These are phyloP conservation scores for Fregata magnificens DNA, from an alignment of 2,113 vertebrate genomes.

Conservation along the genomic window DNA sequence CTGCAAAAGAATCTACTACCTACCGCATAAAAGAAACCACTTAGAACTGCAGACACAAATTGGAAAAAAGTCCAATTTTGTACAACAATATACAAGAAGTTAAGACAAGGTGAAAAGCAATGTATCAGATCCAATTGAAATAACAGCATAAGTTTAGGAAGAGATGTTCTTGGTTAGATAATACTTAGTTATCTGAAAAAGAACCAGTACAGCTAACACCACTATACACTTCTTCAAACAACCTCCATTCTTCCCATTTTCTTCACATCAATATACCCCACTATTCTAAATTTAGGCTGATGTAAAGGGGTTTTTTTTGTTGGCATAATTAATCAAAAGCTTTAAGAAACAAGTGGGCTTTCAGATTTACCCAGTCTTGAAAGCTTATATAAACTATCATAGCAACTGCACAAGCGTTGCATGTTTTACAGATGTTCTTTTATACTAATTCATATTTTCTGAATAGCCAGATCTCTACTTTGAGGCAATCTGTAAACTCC, in stretches of 20 bases:
- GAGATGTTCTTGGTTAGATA: background rate
- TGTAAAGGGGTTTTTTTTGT: background rate
- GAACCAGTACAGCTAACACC: background rate
- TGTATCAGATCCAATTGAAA: background rate
- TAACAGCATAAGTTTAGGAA: background rate
- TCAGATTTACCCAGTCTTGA: background rate
- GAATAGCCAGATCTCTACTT: background rate
- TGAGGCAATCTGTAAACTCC: background rate
- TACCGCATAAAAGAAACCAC: background rate
- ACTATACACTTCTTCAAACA: background rate
- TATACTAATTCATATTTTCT: background rate
- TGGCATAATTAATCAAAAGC: background rate
- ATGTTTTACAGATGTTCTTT: background rate
- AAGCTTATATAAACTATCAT: background rate
- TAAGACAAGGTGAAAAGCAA: background rate
- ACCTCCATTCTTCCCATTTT: background rate
- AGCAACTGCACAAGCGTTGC: background rate
- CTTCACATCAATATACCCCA: background rate
- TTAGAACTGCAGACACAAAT: background rate
- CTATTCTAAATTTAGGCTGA: background rate
- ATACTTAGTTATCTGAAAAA: background rate
- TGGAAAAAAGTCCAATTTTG: background rate
- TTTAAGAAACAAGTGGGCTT: background rate
- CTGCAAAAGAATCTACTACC: background rate
- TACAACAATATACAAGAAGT: background rate